A percentile compares a stretch with the other conserved stretches of the same genome.
Conservation (phyloP, 30 jellyfish, hydroid and myxozoan species). For the Turritopsis rubra region DNA sequence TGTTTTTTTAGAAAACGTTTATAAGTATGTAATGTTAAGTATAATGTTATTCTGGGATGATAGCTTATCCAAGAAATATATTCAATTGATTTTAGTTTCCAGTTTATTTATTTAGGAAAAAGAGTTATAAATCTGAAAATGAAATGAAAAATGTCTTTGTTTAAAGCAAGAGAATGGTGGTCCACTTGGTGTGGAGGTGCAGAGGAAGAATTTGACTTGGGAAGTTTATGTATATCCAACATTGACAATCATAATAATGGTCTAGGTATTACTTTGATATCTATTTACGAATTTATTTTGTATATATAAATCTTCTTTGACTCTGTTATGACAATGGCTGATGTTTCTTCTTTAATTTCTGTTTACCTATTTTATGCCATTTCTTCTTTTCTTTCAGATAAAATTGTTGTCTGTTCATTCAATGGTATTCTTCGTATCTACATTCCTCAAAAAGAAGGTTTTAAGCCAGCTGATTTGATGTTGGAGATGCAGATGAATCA, state of each 20-base stretch:
- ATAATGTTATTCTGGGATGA: too few species aligned
- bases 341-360: too few species aligned
- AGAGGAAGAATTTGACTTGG: constrained; percentile 72
- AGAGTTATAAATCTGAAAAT: not conserved
- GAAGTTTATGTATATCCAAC: constrained; percentile 61
- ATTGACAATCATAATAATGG: constrained; percentile 51
- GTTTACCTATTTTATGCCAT: not conserved
- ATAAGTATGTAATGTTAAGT: too few species aligned
- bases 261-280: constrained; percentile 34
- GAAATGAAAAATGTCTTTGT: constrained; percentile 51
- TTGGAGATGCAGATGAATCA: constrained; percentile 63
- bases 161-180: constrained; percentile 94
- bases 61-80: too few species aligned
- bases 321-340: too few species aligned
- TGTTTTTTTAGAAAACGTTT: too few species aligned
- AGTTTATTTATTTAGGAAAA: not conserved
- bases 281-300: too few species aligned
- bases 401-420: constrained; percentile 56
- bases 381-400: constrained; percentile 29
- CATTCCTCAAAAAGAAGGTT: constrained; percentile 52
- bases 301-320: too few species aligned
- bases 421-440: constrained; percentile 73
- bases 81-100: too few species aligned
- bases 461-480: constrained; percentile 71
- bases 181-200: constrained; percentile 62